Evolutionary conservation across 1,140 invertebrate species (phyloP), one percentile per base, ranked within the genome.

Genomic region (Eulimnadia texana): DNA sequence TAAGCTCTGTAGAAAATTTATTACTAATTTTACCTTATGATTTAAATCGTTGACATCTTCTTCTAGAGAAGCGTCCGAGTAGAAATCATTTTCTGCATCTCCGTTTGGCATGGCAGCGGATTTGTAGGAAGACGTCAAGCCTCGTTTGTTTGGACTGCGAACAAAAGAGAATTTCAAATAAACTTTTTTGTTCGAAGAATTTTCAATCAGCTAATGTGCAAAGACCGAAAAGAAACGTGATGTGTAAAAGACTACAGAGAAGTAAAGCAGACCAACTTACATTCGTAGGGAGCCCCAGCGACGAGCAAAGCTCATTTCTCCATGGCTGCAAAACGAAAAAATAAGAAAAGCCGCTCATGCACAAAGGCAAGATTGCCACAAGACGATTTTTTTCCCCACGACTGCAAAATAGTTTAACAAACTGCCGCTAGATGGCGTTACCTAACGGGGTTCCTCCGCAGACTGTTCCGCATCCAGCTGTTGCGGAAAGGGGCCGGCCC

Each of bases 21-120:
- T 25, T 2, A 24, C 16, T 61, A 11, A 60, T 67, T 80, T 80
- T 71, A 90, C 88, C 80, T 88, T 88, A 72, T 91, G 86, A 74
- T 86, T 92, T 66, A 92, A 82, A 76, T 91, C 88, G 72, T 88
- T 82, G 29, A 93, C 88, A 73, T 93, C 89, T 70, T 92, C 90
- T 72, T 91, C 88, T 53, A 93, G 76, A 51, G 87, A 91, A 42
- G 89, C 85, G 75, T 93, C 88, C 63, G 88, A 90, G 75, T 89
- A 90, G 81, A 92, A 90, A 75, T 93, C 89, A 77, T 92, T 90
- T 25, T 83, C 83, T n/a, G 65, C 67, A 75, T 91, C 89, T 70
- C 88, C 88, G 68, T 84, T 88, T 55, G 88, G 91, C 68, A 88
- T 90, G 70, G 88, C 82, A 54, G 87, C 88, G 24, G 87, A 89